phyloP scores from a whole-genome alignment of 2,113 vertebrate species.

The Mirounga angustirostris region DNA sequence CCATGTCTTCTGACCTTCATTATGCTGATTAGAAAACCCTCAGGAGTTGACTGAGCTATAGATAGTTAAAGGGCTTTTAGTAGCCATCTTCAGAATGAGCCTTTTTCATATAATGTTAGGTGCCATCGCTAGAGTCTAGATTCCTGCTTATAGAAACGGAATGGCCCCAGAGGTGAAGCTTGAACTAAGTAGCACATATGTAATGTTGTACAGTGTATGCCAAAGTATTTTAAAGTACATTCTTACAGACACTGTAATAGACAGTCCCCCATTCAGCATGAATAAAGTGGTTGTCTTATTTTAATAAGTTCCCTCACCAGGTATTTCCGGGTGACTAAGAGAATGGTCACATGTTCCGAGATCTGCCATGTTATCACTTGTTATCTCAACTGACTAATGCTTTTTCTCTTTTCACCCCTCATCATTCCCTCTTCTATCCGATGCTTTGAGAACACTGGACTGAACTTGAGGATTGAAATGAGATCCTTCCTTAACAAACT shows the following conservation, averaged over 20 bases:
- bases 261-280: neutral
- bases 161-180: neutral
- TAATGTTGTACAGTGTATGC: neutral
- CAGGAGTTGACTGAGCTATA: neutral
- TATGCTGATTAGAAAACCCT: slow-evolving; percentile 45
- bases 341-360: neutral
- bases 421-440: neutral
- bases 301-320: neutral
- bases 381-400: neutral
- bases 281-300: neutral
- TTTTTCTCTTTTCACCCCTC: neutral
- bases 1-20: neutral
- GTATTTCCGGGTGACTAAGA: neutral
- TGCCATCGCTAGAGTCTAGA: neutral
- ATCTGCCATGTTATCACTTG: neutral
- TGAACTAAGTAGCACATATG: neutral
- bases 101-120: neutral
- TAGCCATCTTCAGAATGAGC: neutral
- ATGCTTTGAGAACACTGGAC: neutral
- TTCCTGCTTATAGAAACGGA: slow-evolving; percentile 30
- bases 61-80: neutral
- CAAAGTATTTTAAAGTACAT: neutral
- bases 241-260: neutral
- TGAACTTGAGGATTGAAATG: slow-evolving; percentile 30
- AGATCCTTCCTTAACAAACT: neutral